Conservation (phyloP, 1,140 invertebrate genomes). For the Eupristina koningsbergeri region DNA sequence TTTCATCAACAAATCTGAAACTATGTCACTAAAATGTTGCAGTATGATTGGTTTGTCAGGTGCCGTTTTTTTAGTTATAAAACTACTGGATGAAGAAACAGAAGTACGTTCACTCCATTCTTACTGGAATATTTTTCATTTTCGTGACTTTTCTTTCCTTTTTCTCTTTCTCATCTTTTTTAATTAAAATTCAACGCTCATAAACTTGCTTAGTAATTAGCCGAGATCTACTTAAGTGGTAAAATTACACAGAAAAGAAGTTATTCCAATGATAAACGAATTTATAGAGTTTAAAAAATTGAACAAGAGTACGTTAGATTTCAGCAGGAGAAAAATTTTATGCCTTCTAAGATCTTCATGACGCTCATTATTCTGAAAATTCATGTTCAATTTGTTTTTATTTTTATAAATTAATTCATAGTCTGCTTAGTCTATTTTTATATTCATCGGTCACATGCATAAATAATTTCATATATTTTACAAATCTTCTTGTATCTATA, state of each 20-base stretch:
- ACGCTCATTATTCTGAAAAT: slow-evolving; percentile 29
- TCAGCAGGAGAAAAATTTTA: neutral
- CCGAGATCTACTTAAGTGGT: slow-evolving; percentile 67
- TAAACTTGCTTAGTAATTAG: slow-evolving; percentile 69
- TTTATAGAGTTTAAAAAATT: slow-evolving; percentile 6
- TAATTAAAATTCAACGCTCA: slow-evolving; percentile 71
- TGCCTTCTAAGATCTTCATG: neutral
- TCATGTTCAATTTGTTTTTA: slow-evolving; percentile 15
- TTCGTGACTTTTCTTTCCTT: slow-evolving; percentile 13
- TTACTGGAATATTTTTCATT: slow-evolving; percentile 31
- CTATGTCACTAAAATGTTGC: slow-evolving; percentile 13
- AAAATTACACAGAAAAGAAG: slow-evolving; percentile 69
- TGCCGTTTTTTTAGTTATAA: slow-evolving; percentile 20
- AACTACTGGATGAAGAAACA: slow-evolving; percentile 21
- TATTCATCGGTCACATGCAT: too few relatives aligned
- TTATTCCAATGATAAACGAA: slow-evolving; percentile 25
- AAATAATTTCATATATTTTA: too few relatives aligned
- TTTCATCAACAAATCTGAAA: neutral
- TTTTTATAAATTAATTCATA: too few relatives aligned
- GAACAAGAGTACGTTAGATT: slow-evolving; percentile 10
- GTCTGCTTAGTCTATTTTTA: too few relatives aligned
- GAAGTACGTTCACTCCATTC: neutral
- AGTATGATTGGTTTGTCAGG: slow-evolving; percentile 33
- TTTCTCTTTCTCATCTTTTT: slow-evolving; percentile 56
- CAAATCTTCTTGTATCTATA: too few relatives aligned